These are phyloP conservation scores for Agriopis marginaria DNA, from an alignment of 2,888 invertebrate species.

Conservation along the genomic window DNA sequence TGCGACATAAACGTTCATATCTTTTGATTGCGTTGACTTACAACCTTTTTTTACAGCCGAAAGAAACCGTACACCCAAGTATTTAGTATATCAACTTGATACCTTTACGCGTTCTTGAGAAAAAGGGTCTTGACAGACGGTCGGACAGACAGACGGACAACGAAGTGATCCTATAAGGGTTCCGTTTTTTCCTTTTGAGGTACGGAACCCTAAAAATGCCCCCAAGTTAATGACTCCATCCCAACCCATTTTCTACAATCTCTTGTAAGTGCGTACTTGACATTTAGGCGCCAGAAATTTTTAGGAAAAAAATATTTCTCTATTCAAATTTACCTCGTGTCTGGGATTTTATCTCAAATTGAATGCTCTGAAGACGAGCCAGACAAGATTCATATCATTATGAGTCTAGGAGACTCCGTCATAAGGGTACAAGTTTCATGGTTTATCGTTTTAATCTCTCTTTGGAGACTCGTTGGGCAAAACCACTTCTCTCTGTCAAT, in stretches of 20 bases:
- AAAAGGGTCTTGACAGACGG: too few species aligned
- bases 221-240: conserved; percentile 22
- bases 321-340: conserved; percentile 22
- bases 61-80: too few species aligned
- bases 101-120: too few species aligned
- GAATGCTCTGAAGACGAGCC: conserved; percentile 25
- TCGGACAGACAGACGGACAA: too few species aligned
- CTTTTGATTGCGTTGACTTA: too few species aligned
- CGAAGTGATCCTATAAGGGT: too few species aligned
- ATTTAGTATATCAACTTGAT: too few species aligned
- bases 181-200: too few species aligned
- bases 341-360: conserved; percentile 40
- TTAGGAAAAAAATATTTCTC: conserved; percentile 20
- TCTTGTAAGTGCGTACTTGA: conserved; percentile 23
- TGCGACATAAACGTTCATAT: too few species aligned
- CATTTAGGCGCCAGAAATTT: conserved; percentile 23
- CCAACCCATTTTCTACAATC: conserved; percentile 20
- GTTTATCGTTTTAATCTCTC: conserved; percentile 10
- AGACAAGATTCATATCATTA: conserved; percentile 5
- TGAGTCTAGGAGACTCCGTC: background rate
- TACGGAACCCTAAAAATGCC: too few species aligned
- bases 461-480: background rate
- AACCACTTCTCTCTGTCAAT: background rate
- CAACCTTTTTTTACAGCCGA: too few species aligned
- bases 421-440: conserved; percentile 14